These are phyloP conservation scores for Folsomia candida DNA, from an alignment of 2,888 invertebrate genomes.

Conservation along the genomic window DNA sequence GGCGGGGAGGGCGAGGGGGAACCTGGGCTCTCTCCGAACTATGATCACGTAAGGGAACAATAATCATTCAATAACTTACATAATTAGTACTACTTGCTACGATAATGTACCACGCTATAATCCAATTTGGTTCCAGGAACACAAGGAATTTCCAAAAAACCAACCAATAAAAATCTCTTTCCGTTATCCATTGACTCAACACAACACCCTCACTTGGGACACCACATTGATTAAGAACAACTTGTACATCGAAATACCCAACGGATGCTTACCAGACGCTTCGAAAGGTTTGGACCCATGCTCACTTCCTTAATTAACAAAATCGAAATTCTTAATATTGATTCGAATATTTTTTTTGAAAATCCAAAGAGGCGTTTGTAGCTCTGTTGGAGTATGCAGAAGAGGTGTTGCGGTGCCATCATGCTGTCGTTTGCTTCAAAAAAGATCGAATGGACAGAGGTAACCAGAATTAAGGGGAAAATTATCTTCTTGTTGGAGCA, in stretches of 20 bases:
- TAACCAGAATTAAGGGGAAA: too few relatives aligned
- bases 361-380: conserved; percentile 94
- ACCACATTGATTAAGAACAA: conserved; percentile 74
- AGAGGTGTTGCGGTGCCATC: conserved; percentile 78
- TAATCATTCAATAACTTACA: too few relatives aligned
- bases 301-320: too few relatives aligned
- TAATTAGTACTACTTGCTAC: too few relatives aligned
- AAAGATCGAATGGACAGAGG: conserved; percentile 79
- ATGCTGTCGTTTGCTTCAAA: conserved; percentile 75
- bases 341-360: too few relatives aligned
- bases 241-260: conserved; percentile 86
- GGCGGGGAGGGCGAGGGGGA: conserved; percentile 72
- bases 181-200: conserved; percentile 74
- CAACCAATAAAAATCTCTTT: conserved; percentile 71
- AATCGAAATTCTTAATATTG: too few relatives aligned
- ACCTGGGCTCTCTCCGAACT: conserved; percentile 64
- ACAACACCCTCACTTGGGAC: conserved; percentile 78
- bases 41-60: not conserved
- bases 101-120: too few relatives aligned
- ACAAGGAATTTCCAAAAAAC: conserved; percentile 53
- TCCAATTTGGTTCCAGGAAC: not conserved
- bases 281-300: too few relatives aligned
- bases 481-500: too few relatives aligned
- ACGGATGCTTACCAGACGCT: conserved; percentile 79
- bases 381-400: conserved; percentile 93